phyloP scores from a whole-genome alignment of 2,888 invertebrate genomes.

The Lepidochitona cinerea region DNA sequence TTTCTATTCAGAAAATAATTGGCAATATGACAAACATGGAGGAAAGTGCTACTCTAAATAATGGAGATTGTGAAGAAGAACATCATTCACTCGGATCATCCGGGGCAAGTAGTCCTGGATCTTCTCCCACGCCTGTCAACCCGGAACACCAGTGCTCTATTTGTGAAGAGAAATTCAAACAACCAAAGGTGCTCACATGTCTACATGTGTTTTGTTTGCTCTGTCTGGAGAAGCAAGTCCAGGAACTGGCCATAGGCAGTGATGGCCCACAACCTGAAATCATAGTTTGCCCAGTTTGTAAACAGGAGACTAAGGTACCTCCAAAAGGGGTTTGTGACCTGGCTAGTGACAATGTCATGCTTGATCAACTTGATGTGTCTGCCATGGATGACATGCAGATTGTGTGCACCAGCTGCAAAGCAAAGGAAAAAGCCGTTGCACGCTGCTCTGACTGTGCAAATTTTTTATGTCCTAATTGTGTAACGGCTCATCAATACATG shows the following conservation, averaged over 20 bases:
- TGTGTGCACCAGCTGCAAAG: conserved; percentile 93
- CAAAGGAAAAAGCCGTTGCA: conserved; percentile 93
- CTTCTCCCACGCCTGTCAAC: conserved; percentile 23
- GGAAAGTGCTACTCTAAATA: background rate
- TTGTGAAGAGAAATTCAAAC: conserved; percentile 77
- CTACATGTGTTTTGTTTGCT: conserved; percentile 96
- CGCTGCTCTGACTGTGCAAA: conserved; percentile 96
- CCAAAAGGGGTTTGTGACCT: conserved; percentile 78
- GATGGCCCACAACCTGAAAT: conserved; percentile 64
- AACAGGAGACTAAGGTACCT: conserved; percentile 82
- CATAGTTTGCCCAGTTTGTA: conserved; percentile 77
- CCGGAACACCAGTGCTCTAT: conserved; percentile 54
- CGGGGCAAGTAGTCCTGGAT: conserved; percentile 21
- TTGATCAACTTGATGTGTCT: conserved; percentile 72
- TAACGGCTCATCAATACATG: conserved; percentile 96
- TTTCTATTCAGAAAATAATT: no score
- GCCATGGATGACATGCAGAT: conserved; percentile 79
- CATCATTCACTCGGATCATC: background rate
- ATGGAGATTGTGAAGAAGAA: background rate
- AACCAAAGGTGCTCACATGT: conserved; percentile 91
- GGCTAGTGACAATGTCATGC: conserved; percentile 88
- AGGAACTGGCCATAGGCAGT: background rate
- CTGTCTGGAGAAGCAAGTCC: conserved; percentile 86
- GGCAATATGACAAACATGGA: no score
- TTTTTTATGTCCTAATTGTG: conserved; percentile 93